phyloP scores from a whole-genome alignment of 2,888 invertebrate species.

The Nomada lathburiana region DNA sequence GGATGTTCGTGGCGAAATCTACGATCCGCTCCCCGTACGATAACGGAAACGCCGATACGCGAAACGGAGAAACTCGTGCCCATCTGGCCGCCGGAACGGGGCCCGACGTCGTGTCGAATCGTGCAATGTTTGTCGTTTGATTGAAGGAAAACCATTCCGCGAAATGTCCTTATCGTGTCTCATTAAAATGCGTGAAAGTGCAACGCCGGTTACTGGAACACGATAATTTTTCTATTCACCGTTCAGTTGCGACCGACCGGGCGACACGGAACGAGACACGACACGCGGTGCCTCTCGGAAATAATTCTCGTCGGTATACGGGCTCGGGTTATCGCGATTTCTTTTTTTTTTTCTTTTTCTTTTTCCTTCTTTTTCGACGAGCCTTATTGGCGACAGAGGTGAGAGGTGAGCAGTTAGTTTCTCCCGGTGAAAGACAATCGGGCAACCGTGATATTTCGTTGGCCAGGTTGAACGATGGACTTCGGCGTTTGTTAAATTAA shows the following conservation, averaged over 20 bases:
- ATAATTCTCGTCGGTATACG: neutral
- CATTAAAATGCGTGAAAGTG: conserved; percentile 67
- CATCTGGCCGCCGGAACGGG: neutral
- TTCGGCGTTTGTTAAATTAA: no score
- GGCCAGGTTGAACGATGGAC: no score
- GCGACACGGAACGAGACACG: conserved; percentile 4
- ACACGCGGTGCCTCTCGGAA: neutral
- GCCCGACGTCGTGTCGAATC: neutral
- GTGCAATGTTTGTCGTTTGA: conserved; percentile 2
- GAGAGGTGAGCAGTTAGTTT: no score
- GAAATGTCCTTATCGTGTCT: conserved; percentile 53
- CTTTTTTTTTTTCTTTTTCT: neutral
- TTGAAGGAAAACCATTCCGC: conserved; percentile 21
- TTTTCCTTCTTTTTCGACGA: neutral
- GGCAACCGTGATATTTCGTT: no score
- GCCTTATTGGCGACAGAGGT: no score
- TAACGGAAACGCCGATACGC: conserved; percentile 16
- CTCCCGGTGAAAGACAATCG: no score
- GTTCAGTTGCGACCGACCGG: conserved; percentile 31
- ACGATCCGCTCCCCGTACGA: conserved; percentile 6
- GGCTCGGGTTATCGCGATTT: neutral
- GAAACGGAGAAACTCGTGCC: neutral
- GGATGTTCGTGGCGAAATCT: conserved; percentile 29
- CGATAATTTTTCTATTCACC: conserved; percentile 57
- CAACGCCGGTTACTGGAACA: conserved; percentile 55